These are phyloP conservation scores for Phaethon lepturus DNA, from an alignment of 2,113 vertebrate genomes.

Conservation along the genomic window DNA sequence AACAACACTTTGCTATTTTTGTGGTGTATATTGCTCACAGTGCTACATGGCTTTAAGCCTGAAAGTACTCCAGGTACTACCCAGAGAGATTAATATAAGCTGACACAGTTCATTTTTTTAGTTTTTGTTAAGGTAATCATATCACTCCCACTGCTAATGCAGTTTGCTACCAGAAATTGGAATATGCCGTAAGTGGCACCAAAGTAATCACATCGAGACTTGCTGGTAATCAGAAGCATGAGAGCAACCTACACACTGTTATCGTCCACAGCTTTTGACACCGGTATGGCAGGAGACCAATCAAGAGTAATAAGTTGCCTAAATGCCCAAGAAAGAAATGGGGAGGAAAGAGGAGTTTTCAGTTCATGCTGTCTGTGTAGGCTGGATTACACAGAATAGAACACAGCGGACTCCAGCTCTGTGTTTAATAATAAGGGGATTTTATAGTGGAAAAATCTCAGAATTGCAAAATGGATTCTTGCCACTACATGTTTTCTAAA, in stretches of 20 bases:
- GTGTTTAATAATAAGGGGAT: background rate
- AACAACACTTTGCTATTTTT: background rate
- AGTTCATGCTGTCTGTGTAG: background rate
- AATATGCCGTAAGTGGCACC: background rate
- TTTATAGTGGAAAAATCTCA: background rate
- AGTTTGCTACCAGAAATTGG: background rate
- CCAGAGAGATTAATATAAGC: background rate
- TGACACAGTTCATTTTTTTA: background rate
- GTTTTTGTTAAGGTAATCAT: constrained; percentile 16
- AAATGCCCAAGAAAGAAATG: background rate
- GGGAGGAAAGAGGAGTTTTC: background rate
- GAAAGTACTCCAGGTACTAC: background rate
- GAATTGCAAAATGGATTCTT: background rate
- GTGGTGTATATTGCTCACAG: background rate
- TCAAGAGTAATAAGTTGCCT: background rate
- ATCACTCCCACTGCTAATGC: constrained; percentile 26
- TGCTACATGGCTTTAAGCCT: background rate
- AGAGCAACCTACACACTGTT: background rate
- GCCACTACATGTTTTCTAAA: background rate
- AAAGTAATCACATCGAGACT: background rate
- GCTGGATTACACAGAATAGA: background rate
- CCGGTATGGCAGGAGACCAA: background rate
- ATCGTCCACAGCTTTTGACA: background rate
- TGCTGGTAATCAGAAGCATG: background rate
- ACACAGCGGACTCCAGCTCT: background rate